These are phyloP conservation scores for Paramuricea clavata DNA, from an alignment of 92 coral and sea anemone genomes.

Conservation along the genomic window DNA sequence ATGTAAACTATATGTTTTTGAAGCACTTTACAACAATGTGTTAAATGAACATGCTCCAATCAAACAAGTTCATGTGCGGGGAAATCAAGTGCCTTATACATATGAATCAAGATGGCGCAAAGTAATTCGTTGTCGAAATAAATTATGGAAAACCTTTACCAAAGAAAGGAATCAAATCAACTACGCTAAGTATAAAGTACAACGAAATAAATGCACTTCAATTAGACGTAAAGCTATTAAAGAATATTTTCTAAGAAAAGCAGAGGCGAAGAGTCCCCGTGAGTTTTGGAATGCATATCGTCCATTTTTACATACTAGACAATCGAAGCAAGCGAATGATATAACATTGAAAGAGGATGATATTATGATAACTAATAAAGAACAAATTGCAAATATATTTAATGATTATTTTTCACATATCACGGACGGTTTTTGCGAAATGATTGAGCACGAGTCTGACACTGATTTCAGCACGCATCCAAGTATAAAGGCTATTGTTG, in stretches of 20 bases:
- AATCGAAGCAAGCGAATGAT: no score
- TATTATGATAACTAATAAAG: no score
- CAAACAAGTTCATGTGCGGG: no score
- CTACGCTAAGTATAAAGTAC: slow-evolving; percentile 55
- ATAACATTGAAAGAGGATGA: no score
- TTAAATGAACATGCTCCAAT: no score
- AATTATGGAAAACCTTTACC: slow-evolving; percentile 54
- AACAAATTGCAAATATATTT: no score
- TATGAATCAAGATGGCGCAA: no score
- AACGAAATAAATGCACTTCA: slow-evolving; percentile 57
- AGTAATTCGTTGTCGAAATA: no score
- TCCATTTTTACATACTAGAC: slow-evolving; percentile 47
- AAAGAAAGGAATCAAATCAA: slow-evolving; percentile 48
- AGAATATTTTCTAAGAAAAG: slow-evolving; percentile 32
- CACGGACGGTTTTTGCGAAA: neutral
- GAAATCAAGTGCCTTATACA: no score
- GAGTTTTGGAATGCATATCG: slow-evolving; percentile 71
- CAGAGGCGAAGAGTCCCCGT: slow-evolving; percentile 50
- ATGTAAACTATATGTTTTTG: no score
- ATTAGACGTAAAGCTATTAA: slow-evolving; percentile 42
- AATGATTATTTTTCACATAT: neutral
- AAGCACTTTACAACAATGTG: no score
- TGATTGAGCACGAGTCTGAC: slow-evolving; percentile 20
- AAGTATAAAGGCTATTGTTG: slow-evolving; percentile 49
- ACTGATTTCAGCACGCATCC: slow-evolving; percentile 34